Conservation (phyloP, 2,113 vertebrate genomes). For the Malurus melanocephalus region DNA sequence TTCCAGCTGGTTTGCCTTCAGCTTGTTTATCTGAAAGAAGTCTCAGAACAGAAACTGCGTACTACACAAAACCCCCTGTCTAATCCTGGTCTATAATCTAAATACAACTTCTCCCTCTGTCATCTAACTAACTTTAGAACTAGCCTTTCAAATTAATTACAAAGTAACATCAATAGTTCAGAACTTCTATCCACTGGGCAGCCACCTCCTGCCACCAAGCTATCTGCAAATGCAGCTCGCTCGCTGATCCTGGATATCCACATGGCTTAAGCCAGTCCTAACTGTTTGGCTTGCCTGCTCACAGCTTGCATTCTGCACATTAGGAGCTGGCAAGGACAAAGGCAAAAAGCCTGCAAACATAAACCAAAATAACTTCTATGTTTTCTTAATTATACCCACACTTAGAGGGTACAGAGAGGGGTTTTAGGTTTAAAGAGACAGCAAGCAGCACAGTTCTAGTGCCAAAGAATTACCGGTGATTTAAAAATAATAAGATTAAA, state of each 20-base stretch:
- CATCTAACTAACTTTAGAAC: conserved; percentile 5
- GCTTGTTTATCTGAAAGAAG: conserved; percentile 28
- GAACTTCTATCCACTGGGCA: background rate
- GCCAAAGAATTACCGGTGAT: background rate
- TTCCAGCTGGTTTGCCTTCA: background rate
- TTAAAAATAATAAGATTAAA: background rate
- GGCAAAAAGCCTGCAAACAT: background rate
- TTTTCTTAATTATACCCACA: background rate
- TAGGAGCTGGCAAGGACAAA: background rate
- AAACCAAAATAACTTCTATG: background rate
- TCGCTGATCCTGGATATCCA: background rate
- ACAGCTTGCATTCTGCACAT: background rate
- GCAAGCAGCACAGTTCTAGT: background rate
- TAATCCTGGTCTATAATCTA: background rate
- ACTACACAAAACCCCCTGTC: background rate
- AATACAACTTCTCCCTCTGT: background rate
- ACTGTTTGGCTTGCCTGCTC: no score
- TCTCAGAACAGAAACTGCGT: conserved; percentile 21
- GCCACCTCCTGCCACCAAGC: background rate
- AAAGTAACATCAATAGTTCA: background rate
- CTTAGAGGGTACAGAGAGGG: background rate
- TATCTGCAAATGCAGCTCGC: background rate
- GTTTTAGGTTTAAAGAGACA: background rate
- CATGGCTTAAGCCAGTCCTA: background rate
- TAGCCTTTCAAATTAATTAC: conserved; percentile 15